phyloP scores from a whole-genome alignment of 2,797 vertebrate species.

The Poeciliopsis turneri region DNA sequence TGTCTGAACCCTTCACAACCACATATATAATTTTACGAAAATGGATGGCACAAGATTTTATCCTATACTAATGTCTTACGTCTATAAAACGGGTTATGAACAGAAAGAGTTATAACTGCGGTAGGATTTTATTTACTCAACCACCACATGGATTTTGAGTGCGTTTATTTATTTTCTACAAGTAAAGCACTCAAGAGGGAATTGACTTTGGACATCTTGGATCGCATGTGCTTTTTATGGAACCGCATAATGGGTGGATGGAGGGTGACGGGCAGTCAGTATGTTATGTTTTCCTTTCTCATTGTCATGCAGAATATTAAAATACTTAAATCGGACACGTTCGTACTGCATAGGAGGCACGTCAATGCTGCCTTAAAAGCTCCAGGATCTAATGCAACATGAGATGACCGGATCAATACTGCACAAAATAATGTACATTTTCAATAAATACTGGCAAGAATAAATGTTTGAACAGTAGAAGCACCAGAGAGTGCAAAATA shows the following conservation, averaged over 20 bases:
- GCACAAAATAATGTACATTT: not conserved
- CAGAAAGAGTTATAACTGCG: not conserved
- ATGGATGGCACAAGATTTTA: not conserved
- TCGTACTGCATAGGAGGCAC: not conserved
- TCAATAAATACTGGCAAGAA: not conserved
- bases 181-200: not conserved
- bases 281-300: not conserved
- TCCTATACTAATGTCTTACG: not conserved
- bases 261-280: not conserved
- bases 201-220: not conserved
- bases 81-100: not conserved
- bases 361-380: not conserved
- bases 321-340: not conserved
- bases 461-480: not conserved
- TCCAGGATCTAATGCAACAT: not conserved
- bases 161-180: not conserved
- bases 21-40: not conserved
- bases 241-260: not conserved
- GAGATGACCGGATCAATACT: not conserved
- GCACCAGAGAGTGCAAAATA: not conserved
- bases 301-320: not conserved
- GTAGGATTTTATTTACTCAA: not conserved
- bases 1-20: not conserved
- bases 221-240: not conserved
- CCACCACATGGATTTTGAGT: not conserved